Evolutionary conservation across 1,140 invertebrate genomes (phyloP).

Genomic region (Nylanderia fulva): DNA sequence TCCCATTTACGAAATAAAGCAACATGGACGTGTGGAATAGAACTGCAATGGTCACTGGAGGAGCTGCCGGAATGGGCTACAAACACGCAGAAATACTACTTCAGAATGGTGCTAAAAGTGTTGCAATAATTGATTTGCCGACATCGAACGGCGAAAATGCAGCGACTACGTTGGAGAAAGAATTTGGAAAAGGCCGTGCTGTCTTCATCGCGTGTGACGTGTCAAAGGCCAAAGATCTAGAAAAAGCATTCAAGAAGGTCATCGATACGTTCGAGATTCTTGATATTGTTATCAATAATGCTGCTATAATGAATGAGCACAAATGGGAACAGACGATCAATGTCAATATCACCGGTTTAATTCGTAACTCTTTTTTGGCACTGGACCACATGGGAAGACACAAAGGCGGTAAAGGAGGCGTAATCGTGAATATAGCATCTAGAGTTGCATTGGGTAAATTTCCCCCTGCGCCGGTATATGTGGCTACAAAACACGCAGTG

Average conservation of each 20-base stretch:
- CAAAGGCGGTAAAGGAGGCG: constrained; percentile 80
- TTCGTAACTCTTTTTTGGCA: background rate
- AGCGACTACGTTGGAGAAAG: constrained; percentile 49
- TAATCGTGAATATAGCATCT: constrained; percentile 79
- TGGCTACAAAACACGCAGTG: constrained; percentile 88
- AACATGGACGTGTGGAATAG: constrained; percentile 74
- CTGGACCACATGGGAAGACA: constrained; percentile 79
- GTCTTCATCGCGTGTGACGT: constrained; percentile 39
- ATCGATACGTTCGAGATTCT: constrained; percentile 83
- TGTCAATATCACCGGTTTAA: constrained; percentile 80
- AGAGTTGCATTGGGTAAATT: constrained; percentile 61
- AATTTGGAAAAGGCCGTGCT: constrained; percentile 77
- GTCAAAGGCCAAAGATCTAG: background rate
- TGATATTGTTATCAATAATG: constrained; percentile 89
- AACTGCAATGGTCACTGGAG: constrained; percentile 85
- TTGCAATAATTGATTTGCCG: constrained; percentile 65
- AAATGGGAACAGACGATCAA: constrained; percentile 81
- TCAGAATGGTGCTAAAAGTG: constrained; percentile 79
- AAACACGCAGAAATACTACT: constrained; percentile 82
- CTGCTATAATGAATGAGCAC: constrained; percentile 87
- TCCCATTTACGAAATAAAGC: background rate
- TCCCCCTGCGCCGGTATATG: constrained; percentile 85
- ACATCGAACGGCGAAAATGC: background rate
- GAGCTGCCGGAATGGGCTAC: constrained; percentile 84
- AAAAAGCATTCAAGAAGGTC: constrained; percentile 79